These are phyloP conservation scores for Agrochola circellaris DNA, from an alignment of 2,888 invertebrate genomes.

Conservation along the genomic window DNA sequence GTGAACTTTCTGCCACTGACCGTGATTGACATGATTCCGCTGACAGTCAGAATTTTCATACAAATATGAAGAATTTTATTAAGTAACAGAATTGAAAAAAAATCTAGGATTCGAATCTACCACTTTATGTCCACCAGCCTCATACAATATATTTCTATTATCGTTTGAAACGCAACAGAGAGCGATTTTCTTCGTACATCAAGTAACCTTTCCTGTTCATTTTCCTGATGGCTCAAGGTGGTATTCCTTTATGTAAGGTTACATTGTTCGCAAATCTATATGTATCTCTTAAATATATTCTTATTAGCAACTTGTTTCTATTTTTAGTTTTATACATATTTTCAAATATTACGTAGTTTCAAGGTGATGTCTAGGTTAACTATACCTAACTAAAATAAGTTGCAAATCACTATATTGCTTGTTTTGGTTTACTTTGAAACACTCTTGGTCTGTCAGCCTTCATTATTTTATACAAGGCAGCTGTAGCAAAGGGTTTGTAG, in stretches of 20 bases:
- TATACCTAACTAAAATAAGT: background rate
- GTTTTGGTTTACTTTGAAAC: background rate
- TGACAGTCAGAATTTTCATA: too few species aligned
- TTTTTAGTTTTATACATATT: background rate
- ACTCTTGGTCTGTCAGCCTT: background rate
- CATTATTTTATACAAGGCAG: background rate
- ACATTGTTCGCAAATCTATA: constrained; percentile 29
- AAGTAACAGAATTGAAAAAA: background rate
- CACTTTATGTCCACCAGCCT: background rate
- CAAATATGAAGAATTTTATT: too few species aligned
- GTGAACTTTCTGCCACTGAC: background rate
- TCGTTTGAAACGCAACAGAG: background rate
- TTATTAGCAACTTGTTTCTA: background rate
- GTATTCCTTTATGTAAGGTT: constrained; percentile 46
- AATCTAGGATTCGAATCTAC: background rate
- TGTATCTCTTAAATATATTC: constrained; percentile 22
- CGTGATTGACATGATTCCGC: background rate
- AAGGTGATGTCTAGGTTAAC: background rate
- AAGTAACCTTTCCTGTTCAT: constrained; percentile 51
- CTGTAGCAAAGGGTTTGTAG: background rate
- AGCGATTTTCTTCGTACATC: constrained; percentile 33
- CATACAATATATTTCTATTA: background rate
- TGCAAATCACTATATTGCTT: background rate
- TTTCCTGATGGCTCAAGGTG: constrained; percentile 64
- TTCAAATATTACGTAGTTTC: background rate